Evolutionary conservation across 2,113 vertebrate genomes (phyloP).

Genomic region (Hippopotamus amphibius): DNA sequence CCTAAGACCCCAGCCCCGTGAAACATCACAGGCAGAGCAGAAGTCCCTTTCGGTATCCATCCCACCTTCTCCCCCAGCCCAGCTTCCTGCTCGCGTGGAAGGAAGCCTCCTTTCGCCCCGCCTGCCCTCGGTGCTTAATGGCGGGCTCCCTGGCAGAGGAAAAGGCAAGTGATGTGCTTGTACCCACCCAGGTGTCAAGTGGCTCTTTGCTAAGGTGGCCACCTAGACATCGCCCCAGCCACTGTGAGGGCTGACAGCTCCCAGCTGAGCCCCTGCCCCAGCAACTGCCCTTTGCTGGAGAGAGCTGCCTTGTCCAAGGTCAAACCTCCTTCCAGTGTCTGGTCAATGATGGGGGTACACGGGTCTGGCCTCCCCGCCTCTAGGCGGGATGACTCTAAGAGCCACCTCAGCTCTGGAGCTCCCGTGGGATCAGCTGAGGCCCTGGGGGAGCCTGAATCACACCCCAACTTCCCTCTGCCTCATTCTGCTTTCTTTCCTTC

Average conservation of each 20-base stretch:
- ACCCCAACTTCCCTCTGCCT: background rate
- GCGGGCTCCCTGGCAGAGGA: background rate
- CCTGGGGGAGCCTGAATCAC: background rate
- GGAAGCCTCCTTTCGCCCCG: background rate
- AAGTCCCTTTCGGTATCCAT: fast-evolving
- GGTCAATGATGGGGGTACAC: fast-evolving
- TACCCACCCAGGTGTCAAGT: background rate
- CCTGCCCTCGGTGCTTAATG: background rate
- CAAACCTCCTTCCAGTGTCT: background rate
- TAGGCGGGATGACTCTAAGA: background rate
- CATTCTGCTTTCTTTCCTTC: background rate
- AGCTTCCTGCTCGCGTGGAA: background rate
- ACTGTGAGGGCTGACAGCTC: background rate
- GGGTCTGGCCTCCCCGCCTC: background rate
- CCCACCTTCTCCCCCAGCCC: background rate
- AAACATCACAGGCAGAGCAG: background rate
- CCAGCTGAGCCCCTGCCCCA: background rate
- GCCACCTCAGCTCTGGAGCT: background rate
- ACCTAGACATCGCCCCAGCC: background rate
- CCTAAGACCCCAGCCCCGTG: background rate
- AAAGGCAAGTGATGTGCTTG: background rate
- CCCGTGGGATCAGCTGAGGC: background rate
- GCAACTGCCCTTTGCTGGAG: background rate
- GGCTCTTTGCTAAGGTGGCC: background rate
- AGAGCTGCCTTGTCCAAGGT: background rate